A percentile compares a stretch with the other conserved stretches of the same genome.
Evolutionary conservation across 2,113 vertebrate species (phyloP).

Genomic region (Cyanoderma ruficeps): DNA sequence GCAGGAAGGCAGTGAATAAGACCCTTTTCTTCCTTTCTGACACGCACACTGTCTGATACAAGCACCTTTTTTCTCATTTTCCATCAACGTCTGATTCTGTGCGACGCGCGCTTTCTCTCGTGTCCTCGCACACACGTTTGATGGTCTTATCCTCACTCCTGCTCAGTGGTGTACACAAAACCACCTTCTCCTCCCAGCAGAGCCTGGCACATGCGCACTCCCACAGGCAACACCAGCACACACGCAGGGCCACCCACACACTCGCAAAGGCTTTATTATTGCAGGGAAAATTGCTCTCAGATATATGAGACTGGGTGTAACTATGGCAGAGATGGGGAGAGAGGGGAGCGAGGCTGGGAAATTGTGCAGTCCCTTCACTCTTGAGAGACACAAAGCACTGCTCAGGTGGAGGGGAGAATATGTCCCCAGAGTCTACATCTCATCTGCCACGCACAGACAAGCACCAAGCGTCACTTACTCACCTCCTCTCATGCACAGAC

Average conservation of each 20-base stretch:
- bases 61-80: constrained; percentile 53
- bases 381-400: background rate
- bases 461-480: background rate
- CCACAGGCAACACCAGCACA: fast-evolving
- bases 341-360: background rate
- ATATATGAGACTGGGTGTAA: background rate
- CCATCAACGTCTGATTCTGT: background rate
- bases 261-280: background rate
- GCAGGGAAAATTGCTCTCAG: background rate
- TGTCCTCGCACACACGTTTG: fast-evolving
- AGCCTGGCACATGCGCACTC: background rate
- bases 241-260: fast-evolving
- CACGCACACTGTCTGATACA: fast-evolving
- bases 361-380: background rate
- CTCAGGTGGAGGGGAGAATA: background rate
- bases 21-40: constrained; percentile 23
- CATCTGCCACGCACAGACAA: background rate
- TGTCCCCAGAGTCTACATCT: background rate
- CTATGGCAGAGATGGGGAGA: background rate
- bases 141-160: background rate
- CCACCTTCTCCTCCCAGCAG: background rate
- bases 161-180: background rate
- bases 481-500: fast-evolving
- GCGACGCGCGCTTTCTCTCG: fast-evolving
- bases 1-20: constrained; percentile 33